Evolutionary conservation across 2,797 vertebrate species (phyloP).

Genomic region (Pseudomugil gertrudae): DNA sequence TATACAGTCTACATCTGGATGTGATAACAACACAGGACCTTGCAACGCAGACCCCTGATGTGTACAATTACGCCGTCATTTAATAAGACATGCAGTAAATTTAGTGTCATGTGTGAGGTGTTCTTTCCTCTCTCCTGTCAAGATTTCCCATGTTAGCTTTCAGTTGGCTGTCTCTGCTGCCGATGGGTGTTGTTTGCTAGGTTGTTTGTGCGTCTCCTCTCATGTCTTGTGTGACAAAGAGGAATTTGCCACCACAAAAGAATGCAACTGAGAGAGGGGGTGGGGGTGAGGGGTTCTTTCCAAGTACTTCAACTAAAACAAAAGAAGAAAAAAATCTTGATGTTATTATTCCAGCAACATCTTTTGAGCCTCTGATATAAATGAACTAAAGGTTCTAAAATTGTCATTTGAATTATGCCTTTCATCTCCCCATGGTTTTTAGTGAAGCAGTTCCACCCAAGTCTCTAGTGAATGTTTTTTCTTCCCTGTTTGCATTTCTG

Average conservation of each 20-base stretch:
- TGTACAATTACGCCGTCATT: slow-evolving; percentile 76
- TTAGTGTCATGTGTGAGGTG: slow-evolving; percentile 65
- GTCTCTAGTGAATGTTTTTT: slow-evolving; percentile 77
- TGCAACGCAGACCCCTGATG: slow-evolving; percentile 60
- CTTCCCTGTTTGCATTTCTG: slow-evolving; percentile 82
- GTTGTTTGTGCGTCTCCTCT: slow-evolving; percentile 77
- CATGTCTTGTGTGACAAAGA: slow-evolving; percentile 71
- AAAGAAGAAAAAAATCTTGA: slow-evolving; percentile 71
- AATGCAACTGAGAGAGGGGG: slow-evolving; percentile 70
- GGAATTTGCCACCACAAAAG: slow-evolving; percentile 73
- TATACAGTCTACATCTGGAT: slow-evolving; percentile 32
- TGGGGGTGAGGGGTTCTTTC: slow-evolving; percentile 51
- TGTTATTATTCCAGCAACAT: slow-evolving; percentile 78
- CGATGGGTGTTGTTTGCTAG: slow-evolving; percentile 72
- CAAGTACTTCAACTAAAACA: slow-evolving; percentile 75
- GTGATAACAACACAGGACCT: slow-evolving; percentile 56
- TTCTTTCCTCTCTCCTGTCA: slow-evolving; percentile 67
- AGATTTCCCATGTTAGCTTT: slow-evolving; percentile 75
- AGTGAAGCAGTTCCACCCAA: slow-evolving; percentile 80
- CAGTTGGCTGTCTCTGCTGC: slow-evolving; percentile 68
- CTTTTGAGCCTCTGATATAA: slow-evolving; percentile 80
- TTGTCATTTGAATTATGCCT: slow-evolving; percentile 86
- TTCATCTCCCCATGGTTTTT: slow-evolving; percentile 84
- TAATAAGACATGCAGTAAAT: slow-evolving; percentile 72
- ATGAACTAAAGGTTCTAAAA: slow-evolving; percentile 84